phyloP scores from a whole-genome alignment of 2,888 invertebrate species.

The Gerris lacustris region DNA sequence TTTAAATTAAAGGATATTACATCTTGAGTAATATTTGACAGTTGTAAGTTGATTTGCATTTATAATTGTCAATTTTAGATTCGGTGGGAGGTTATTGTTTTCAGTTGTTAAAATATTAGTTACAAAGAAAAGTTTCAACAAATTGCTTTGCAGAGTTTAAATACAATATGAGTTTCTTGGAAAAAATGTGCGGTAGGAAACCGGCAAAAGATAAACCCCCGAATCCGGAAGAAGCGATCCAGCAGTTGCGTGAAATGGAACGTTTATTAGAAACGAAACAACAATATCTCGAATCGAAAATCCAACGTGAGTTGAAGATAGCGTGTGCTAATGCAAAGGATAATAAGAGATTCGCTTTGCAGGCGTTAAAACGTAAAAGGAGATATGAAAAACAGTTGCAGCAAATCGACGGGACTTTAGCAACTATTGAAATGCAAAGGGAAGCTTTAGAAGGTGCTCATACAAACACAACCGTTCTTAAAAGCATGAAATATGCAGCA shows the following conservation, averaged over 20 bases:
- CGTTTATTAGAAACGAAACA: slow-evolving; percentile 95
- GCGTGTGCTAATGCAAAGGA: slow-evolving; percentile 89
- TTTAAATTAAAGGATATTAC: no score
- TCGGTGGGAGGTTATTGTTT: no score
- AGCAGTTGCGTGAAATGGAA: slow-evolving; percentile 89
- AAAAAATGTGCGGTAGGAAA: slow-evolving; percentile 82
- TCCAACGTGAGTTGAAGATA: slow-evolving; percentile 68
- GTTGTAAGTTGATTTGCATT: no score
- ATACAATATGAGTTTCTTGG: slow-evolving; percentile 70
- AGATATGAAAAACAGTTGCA: slow-evolving; percentile 89
- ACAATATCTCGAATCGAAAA: slow-evolving; percentile 90
- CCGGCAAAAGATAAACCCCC: slow-evolving; percentile 78
- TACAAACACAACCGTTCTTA: slow-evolving; percentile 92
- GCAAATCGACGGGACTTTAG: slow-evolving; percentile 94
- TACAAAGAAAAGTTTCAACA: no score
- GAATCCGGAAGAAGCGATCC: slow-evolving; percentile 88
- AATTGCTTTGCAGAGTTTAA: no score
- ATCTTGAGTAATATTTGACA: no score
- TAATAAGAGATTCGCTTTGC: slow-evolving; percentile 91
- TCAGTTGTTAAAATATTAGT: no score
- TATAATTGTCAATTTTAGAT: no score
- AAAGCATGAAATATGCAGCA: slow-evolving; percentile 89
- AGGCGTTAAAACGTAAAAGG: slow-evolving; percentile 94
- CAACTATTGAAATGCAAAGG: slow-evolving; percentile 92
- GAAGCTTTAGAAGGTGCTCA: slow-evolving; percentile 95